A percentile compares a stretch with the other conserved stretches of the same genome.
Evolutionary conservation across 2,113 vertebrate species (phyloP).

Genomic region (Triplophysa rosa): DNA sequence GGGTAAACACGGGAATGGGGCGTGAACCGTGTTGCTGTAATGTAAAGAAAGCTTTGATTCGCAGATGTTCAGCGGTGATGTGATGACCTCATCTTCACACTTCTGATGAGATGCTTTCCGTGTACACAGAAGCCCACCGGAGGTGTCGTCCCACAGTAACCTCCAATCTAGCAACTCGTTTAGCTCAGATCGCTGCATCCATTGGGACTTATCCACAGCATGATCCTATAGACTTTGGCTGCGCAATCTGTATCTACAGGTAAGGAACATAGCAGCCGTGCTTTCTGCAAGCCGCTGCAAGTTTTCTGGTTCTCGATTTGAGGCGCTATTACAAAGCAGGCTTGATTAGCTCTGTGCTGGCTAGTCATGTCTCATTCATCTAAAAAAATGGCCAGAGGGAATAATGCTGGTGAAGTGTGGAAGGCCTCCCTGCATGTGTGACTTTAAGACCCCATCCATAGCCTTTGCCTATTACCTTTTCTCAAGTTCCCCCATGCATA

Average conservation of each 20-base stretch:
- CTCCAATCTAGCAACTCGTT: conserved; percentile 42
- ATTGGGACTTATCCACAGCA: conserved; percentile 3
- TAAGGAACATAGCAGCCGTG: conserved; percentile 12
- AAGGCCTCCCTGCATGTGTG: conserved; percentile 32
- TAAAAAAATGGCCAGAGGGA: conserved; percentile 30
- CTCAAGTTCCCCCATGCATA: conserved; percentile 20
- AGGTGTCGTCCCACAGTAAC: conserved; percentile 29
- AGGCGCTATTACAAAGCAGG: conserved; percentile 23
- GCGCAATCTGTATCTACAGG: conserved; percentile 2
- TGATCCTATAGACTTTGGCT: conserved; percentile 6
- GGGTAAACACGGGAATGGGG: conserved; percentile 12
- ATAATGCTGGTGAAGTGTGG: conserved; percentile 28
- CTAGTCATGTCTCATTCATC: conserved; percentile 47
- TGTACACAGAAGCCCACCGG: conserved; percentile 37
- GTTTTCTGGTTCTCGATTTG: neutral
- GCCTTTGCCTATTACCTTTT: conserved; percentile 34
- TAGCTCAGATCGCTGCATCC: conserved; percentile 41
- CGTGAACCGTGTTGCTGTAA: neutral
- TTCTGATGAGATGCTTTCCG: conserved; percentile 30
- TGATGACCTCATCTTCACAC: conserved; percentile 40
- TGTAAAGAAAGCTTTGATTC: conserved; percentile 36
- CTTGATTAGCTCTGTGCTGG: conserved; percentile 44
- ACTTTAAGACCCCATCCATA: conserved; percentile 21
- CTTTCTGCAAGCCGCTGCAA: neutral
- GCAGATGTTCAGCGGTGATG: conserved; percentile 25